Base-by-base conservation (phyloP, 2,113 vertebrate genomes). In the Notothenia rossii region DNA sequence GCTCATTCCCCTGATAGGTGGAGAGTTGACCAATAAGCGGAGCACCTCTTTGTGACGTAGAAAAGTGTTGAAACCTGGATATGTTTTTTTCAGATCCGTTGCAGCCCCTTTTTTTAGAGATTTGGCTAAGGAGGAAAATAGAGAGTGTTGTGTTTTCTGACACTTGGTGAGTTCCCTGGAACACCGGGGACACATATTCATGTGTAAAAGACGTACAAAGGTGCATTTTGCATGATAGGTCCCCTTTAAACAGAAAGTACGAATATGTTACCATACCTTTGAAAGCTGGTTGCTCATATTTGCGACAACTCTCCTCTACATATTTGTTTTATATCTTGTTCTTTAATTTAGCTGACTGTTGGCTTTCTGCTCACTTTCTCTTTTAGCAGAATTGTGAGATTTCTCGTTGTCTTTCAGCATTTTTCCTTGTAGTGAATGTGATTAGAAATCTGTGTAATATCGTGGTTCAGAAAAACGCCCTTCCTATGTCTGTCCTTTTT, bases 401-500 rank as follows among this genome's bases (percentile, higher is more conserved):
- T 10, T 63, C 10, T 60, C 13, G 17, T 11, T 40, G 64, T 33
- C 36, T 72, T 65, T 66, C n/a, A 40, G 13, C 0, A 0, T 55
- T 55, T 71, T 17, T 33, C 10, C 50, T 43, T 71, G 56, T 25
- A 13, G 10, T 83, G 67, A 74, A 72, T n/a, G 48, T 59, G 54
- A 72, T 71, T 59, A 43, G 53, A 75, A 61, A 58, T 77, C n/a
- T 18, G 7, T 72, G 46, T 62, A 33, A 51, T 53, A 8, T 3
- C 73, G 18, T 33, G 18, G 33, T 72, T 62, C 60, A 36, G 48
- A 43, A 15, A 17, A 66, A 71, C 8, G 29, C 46, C 40, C 12
- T 12, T 25, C 43, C 22, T 75, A 33, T 4, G 12, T 75, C 54
- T 69, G 11, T 71, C 61, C 56, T 67, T 70, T 54, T 71, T 76